Evolutionary conservation across 2,797 vertebrate genomes (phyloP).

Genomic region (Oreonectes daqikongensis): DNA sequence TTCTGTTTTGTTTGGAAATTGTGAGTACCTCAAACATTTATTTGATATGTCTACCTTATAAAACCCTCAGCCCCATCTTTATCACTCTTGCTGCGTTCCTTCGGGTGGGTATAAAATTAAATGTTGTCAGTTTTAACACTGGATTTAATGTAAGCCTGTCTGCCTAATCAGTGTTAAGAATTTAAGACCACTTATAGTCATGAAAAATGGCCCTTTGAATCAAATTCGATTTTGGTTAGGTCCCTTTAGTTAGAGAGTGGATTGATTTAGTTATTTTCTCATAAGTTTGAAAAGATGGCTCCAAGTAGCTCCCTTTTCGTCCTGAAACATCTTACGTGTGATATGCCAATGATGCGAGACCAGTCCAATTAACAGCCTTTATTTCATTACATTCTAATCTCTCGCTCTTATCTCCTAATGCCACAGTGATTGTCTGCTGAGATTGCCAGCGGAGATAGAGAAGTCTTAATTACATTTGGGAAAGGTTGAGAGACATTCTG

Average conservation of each 20-base stretch:
- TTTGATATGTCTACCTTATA: slow-evolving; percentile 18
- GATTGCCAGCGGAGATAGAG: slow-evolving; percentile 59
- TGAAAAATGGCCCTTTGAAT: slow-evolving; percentile 15
- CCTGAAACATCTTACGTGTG: slow-evolving; percentile 36
- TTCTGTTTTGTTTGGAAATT: too few relatives aligned
- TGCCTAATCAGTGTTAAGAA: background rate
- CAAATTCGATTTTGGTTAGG: background rate
- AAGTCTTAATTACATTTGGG: slow-evolving; percentile 61
- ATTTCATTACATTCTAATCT: slow-evolving; percentile 64
- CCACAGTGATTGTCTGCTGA: slow-evolving; percentile 58
- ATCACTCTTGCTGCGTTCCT: background rate
- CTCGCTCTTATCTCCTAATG: slow-evolving; percentile 64
- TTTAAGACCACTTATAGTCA: background rate
- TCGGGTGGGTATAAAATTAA: background rate
- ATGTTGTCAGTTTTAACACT: background rate
- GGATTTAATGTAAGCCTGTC: background rate
- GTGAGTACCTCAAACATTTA: background rate
- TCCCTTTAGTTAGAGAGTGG: slow-evolving; percentile 3
- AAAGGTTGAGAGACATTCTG: slow-evolving; percentile 38
- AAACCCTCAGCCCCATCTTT: background rate
- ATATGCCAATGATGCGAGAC: slow-evolving; percentile 45
- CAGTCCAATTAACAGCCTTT: slow-evolving; percentile 53
- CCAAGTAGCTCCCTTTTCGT: slow-evolving; percentile 5
- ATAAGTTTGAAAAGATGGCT: slow-evolving; percentile 6
- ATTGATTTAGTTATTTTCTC: slow-evolving; percentile 44